These are phyloP conservation scores for Tinea pellionella DNA, from an alignment of 2,888 invertebrate genomes.

Conservation along the genomic window DNA sequence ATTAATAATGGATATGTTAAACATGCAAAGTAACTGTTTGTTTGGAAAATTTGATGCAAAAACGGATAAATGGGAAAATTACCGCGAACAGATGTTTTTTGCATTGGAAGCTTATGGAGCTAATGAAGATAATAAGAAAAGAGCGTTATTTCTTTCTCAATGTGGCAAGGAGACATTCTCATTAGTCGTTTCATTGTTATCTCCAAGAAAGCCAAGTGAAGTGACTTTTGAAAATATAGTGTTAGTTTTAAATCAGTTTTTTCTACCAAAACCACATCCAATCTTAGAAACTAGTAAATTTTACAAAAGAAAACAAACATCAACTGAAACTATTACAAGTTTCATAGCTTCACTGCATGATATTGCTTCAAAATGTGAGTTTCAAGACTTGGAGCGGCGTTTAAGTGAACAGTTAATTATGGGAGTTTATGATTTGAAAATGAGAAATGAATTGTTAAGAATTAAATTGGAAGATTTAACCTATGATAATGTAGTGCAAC, in stretches of 20 bases:
- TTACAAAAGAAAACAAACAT: constrained; percentile 9
- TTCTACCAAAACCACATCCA: constrained; percentile 15
- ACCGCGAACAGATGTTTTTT: no score
- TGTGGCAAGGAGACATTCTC: no score
- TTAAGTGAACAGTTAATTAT: constrained; percentile 11
- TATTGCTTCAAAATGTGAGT: background rate
- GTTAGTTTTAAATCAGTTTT: constrained; percentile 10
- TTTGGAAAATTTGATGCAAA: no score
- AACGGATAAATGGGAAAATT: no score
- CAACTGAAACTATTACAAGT: background rate
- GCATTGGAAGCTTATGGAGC: no score
- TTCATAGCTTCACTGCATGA: constrained; percentile 7
- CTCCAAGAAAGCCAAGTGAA: no score
- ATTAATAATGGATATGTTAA: no score
- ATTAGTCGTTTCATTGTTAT: no score
- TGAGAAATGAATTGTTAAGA: background rate
- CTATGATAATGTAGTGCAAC: background rate
- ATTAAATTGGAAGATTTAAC: background rate
- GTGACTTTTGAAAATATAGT: constrained; percentile 13
- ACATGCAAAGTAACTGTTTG: no score
- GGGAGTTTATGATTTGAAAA: background rate
- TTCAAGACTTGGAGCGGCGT: background rate
- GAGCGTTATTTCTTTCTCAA: no score
- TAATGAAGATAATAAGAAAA: no score
- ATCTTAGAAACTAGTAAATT: constrained; percentile 15